Base-by-base conservation (phyloP, 2,888 invertebrate species). In the Axea sp. region DNA sequence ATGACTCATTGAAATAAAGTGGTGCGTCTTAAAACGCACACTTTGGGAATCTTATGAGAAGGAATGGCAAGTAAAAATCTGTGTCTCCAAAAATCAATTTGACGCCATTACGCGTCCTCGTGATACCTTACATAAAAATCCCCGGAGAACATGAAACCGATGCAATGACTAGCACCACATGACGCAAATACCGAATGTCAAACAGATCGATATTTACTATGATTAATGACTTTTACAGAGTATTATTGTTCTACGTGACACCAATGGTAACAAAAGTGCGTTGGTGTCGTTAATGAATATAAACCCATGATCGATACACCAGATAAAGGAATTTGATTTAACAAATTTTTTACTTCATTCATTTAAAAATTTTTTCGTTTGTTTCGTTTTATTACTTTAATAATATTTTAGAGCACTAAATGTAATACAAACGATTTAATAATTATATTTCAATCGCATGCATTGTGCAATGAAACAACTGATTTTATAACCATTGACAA, bases 131-230 rank as follows among this genome's bases (percentile, higher is more conserved):
- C 47, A 64, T 47, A 55, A 62, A 64, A 57, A 51, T 73, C 73
- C 64, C 73, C 17, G 33, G 68, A 49, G 47, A 68, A 73, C 64
- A 57, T 31, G 71, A 62, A 74, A 71, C 39, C 41, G 41, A 57
- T 60, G 73, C 73, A 75, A 62, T 75, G 76, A 77, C 74, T 77
- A 43, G 76, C 73, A 69, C 57, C 51, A n/a, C n/a, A n/a, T n/a
- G n/a, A n/a, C n/a, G 75, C 69, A 37, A 72, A 77, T 73, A 75
- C 57, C 59, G 71, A 69, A 73, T 76, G 76, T 79, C 79, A 80
- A 78, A 78, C 77, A 73, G 76, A 79, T 80, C 79, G 80, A 79
- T 80, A 77, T 76, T 77, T 75, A 77, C 68, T 75, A 80, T 80
- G 78, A 80, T 80, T 79, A 76, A 80, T 78, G 76, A 77, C 53